These are phyloP conservation scores for Tetramorium alpestre DNA, from an alignment of 1,140 invertebrate species.

Conservation along the genomic window DNA sequence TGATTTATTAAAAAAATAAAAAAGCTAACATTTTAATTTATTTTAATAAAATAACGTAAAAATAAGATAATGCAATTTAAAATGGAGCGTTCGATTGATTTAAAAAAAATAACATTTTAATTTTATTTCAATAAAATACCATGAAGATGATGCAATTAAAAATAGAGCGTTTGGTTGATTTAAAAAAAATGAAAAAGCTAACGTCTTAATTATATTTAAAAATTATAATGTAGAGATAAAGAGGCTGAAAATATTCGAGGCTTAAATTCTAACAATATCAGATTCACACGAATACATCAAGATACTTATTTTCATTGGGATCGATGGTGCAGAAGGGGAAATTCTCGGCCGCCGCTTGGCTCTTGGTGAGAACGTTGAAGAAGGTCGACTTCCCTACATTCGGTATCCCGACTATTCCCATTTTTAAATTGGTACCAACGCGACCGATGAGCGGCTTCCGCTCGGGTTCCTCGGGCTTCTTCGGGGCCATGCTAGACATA, in stretches of 20 bases:
- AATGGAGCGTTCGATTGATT: neutral
- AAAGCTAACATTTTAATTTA: no score
- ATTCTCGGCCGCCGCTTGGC: slow-evolving; percentile 98
- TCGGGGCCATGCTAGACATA: slow-evolving; percentile 93
- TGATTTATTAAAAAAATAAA: neutral
- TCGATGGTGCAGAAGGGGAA: slow-evolving; percentile 99
- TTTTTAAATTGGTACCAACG: slow-evolving; percentile 98
- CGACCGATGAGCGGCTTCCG: slow-evolving; percentile 97
- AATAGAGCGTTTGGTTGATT: neutral
- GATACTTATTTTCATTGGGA: slow-evolving; percentile 99
- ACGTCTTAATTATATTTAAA: no score
- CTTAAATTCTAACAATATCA: neutral
- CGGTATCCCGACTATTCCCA: slow-evolving; percentile 97
- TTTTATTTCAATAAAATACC: no score
- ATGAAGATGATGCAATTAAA: no score
- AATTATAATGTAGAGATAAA: no score
- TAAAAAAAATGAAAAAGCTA: neutral
- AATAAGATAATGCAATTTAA: neutral
- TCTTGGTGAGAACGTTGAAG: slow-evolving; percentile 99
- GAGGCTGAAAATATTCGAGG: neutral
- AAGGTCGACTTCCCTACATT: slow-evolving; percentile 99
- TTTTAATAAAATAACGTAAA: no score
- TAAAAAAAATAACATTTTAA: neutral
- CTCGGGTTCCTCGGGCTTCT: slow-evolving; percentile 96
- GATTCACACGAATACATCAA: slow-evolving; percentile 29